Conservation (phyloP, 2,113 vertebrate genomes). For the Poeciliopsis turrubarensis region DNA sequence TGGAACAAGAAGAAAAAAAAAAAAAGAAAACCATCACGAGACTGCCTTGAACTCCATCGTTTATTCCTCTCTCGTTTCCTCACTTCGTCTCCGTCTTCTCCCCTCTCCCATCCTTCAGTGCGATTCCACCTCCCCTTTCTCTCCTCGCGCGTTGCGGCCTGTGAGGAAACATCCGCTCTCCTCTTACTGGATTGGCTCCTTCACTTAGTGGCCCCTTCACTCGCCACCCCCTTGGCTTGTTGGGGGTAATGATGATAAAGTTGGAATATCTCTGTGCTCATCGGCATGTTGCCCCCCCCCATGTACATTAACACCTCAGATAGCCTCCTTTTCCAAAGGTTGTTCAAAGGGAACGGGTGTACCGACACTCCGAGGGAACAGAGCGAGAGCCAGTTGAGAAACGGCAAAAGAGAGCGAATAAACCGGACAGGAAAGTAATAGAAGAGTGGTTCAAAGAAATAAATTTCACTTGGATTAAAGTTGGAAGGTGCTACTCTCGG, state of each 20-base stretch:
- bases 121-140: not conserved
- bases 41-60: not conserved
- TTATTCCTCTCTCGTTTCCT: not conserved
- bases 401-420: slow-evolving; percentile 26
- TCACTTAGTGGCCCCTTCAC: slow-evolving; percentile 63
- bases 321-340: slow-evolving; percentile 68
- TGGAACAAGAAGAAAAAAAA: not conserved
- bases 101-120: not conserved
- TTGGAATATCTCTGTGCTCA: slow-evolving; percentile 82
- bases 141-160: slow-evolving; percentile 36
- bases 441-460: slow-evolving; percentile 4
- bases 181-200: slow-evolving; percentile 83
- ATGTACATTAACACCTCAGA: slow-evolving; percentile 76
- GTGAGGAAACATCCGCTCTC: slow-evolving; percentile 73
- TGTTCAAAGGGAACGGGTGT: slow-evolving; percentile 54
- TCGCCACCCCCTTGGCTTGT: slow-evolving; percentile 48
- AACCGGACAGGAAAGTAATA: slow-evolving; percentile 15
- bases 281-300: slow-evolving; percentile 74
- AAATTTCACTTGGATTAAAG: slow-evolving; percentile 47
- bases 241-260: slow-evolving; percentile 81
- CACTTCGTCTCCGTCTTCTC: not conserved
- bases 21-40: not conserved
- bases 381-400: slow-evolving; percentile 10
- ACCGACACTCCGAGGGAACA: slow-evolving; percentile 54
- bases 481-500: slow-evolving; percentile 71